Evolutionary conservation across 1,140 invertebrate genomes (phyloP).

Genomic region (Coelopa frigida): DNA sequence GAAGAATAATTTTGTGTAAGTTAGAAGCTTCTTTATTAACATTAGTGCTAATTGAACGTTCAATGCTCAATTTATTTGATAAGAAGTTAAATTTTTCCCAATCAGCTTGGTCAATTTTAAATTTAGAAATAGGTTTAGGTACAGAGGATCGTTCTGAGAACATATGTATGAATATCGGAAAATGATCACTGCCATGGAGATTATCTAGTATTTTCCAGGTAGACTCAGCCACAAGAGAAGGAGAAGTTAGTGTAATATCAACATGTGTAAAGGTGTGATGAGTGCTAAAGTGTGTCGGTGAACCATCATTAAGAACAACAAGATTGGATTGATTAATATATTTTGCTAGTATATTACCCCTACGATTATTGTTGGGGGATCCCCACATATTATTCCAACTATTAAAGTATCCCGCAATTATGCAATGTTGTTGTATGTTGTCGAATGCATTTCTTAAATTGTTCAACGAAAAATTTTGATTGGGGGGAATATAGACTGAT

Average conservation of each 20-base stretch:
- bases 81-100: slow-evolving; percentile 8
- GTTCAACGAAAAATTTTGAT: neutral
- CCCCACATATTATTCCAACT: slow-evolving; percentile 1
- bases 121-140: slow-evolving; percentile 7
- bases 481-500: neutral
- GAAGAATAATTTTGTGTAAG: neutral
- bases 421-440: neutral
- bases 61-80: neutral
- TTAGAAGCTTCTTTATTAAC: slow-evolving; percentile 6
- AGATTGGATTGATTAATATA: neutral
- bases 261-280: slow-evolving; percentile 4
- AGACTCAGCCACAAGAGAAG: neutral
- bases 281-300: slow-evolving; percentile 6
- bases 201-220: slow-evolving; percentile 1
- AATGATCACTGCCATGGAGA: slow-evolving; percentile 6
- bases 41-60: neutral
- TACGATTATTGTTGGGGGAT: neutral
- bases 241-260: slow-evolving; percentile 3
- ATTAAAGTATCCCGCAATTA: neutral
- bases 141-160: neutral
- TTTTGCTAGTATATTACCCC: neutral
- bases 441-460: neutral
- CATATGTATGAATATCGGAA: neutral
- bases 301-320: slow-evolving; percentile 4
- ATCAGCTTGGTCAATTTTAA: slow-evolving; percentile 3